A percentile compares a stretch with the other conserved stretches of the same genome.
These are phyloP conservation scores for Polymixis lichenea DNA, from an alignment of 2,888 invertebrate species.

Conservation along the genomic window DNA sequence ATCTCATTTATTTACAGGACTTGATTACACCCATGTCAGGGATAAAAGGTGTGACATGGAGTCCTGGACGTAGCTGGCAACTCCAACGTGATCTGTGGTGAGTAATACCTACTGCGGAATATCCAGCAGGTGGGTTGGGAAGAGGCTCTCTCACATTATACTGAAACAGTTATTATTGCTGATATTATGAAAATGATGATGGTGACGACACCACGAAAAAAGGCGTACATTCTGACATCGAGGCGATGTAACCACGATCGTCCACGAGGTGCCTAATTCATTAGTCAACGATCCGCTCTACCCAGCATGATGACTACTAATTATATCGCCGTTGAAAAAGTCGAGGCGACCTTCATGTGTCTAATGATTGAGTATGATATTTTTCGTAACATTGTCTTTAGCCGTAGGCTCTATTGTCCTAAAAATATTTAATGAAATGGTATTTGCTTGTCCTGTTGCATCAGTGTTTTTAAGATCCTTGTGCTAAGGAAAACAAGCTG, in stretches of 20 bases:
- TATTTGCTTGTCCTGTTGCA: not conserved
- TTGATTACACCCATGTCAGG: not conserved
- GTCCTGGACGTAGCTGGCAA: not conserved
- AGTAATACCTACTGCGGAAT: not conserved
- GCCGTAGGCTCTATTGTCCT: not conserved
- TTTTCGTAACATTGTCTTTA: not conserved
- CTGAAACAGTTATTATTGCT: not conserved
- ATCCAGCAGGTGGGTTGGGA: not conserved
- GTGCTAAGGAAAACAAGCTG: slow-evolving; percentile 3
- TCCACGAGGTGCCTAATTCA: not conserved
- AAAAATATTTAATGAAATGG: not conserved
- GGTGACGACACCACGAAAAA: not conserved
- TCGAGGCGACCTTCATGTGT: not conserved
- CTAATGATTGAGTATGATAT: not conserved
- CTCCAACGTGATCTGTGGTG: not conserved
- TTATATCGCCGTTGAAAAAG: not conserved
- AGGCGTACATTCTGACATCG: not conserved
- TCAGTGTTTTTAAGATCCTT: not conserved
- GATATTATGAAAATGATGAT: not conserved
- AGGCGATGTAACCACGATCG: not conserved
- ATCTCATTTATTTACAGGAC: not conserved
- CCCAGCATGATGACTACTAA: not conserved
- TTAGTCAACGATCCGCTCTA: slow-evolving; percentile 5
- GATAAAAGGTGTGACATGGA: not conserved
- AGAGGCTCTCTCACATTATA: not conserved